Base-by-base conservation (phyloP, 2,113 vertebrate species). In the Candoia aspera region DNA sequence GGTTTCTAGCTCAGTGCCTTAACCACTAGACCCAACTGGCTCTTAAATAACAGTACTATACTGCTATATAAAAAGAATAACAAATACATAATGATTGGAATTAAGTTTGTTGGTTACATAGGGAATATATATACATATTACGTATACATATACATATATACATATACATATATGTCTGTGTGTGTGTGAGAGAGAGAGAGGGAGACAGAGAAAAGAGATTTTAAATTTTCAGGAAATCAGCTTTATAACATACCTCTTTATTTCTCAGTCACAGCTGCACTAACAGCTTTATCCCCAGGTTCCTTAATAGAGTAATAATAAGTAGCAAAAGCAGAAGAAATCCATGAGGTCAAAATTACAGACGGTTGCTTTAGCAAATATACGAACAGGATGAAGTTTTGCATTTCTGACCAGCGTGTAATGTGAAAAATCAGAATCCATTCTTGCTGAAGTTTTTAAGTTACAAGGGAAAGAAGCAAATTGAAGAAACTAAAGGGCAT, bases 231-330 rank as follows among this genome's bases (percentile, higher is more conserved):
- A 17, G 57, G 57, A 58, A 58, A 58, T 58, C 57, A 58, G 57
- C 19, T 58, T 58, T 58, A 17, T 58, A 90, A 89, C 84, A 94
- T 84, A 60, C 12, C 88, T 90, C 6, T 86, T 88, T 57, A 1
- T 37, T 11, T 46, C 92, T 49, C 37, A 89, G 29, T 84, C 93
- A 89, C 42, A 94, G 46, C 92, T 88, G 17, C 57, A 85, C 1
- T 59, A 73, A 93, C n/a, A 83, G 29, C 92, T 83, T 37, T 91
- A 87, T 33, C 92, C 49, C 92, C 88, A 90, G 90, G 91, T 86
- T 85, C 62, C 92, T 91, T 96, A 91, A 79, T 90, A 91, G 94
- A 88, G 1, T 12, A 46, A 87, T 73, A 19, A 2, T 37, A 91
- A 83, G 64, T 29, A 92, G 24, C 54, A 90, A 49, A 37, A 94